Conservation (phyloP, 2,888 invertebrate species). For the Dolichomitus sp. region DNA sequence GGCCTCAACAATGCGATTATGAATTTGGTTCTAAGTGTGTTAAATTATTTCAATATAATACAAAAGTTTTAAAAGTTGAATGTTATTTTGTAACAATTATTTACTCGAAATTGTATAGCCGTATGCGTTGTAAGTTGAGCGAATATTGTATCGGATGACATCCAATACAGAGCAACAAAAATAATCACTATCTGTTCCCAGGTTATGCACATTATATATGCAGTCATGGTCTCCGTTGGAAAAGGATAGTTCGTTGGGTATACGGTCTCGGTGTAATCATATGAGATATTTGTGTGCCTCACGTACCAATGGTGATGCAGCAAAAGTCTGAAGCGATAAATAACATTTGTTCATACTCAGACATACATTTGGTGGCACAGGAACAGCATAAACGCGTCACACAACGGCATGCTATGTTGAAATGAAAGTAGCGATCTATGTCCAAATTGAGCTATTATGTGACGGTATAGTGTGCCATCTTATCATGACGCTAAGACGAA, state of each 20-base stretch:
- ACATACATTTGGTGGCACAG: no score
- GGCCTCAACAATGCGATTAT: no score
- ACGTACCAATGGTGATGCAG: conserved; percentile 44
- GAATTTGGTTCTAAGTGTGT: background rate
- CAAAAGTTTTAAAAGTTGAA: background rate
- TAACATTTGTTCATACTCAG: background rate
- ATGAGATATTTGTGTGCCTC: conserved; percentile 51
- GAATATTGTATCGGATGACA: conserved; percentile 64
- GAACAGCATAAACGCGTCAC: no score
- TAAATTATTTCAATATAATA: background rate
- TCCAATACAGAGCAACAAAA: conserved; percentile 65
- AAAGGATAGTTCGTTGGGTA: conserved; percentile 64
- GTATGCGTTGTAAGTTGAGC: conserved; percentile 67
- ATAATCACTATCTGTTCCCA: conserved; percentile 66
- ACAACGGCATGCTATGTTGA: no score
- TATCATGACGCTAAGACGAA: no score
- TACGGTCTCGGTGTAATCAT: conserved; percentile 62
- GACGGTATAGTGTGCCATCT: no score
- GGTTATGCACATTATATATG: conserved; percentile 61
- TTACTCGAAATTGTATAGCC: conserved; percentile 66
- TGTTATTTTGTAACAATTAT: background rate
- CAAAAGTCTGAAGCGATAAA: conserved; percentile 39
- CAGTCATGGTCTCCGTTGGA: conserved; percentile 50
- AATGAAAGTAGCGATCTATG: no score
- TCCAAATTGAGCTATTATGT: no score